phyloP scores from a whole-genome alignment of 2,113 vertebrate species.

The Neofelis nebulosa region DNA sequence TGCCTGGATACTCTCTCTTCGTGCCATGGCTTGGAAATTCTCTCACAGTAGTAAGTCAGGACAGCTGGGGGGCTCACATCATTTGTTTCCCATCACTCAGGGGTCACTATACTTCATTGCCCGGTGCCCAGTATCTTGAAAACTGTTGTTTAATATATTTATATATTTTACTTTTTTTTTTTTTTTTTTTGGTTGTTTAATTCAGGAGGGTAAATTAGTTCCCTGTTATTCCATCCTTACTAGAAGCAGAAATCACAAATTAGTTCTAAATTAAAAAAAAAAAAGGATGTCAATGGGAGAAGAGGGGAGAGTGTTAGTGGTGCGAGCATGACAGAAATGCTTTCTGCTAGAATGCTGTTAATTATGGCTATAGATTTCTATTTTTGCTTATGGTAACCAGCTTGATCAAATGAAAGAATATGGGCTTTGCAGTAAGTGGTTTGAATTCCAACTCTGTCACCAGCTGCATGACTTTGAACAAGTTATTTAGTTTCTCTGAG shows the following conservation, averaged over 20 bases:
- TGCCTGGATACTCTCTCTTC: not conserved
- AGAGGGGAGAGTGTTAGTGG: not conserved
- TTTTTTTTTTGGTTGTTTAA: not conserved
- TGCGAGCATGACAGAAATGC: not conserved
- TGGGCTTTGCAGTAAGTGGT: not conserved
- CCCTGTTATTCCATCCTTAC: not conserved
- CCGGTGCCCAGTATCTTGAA: not conserved
- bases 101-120: not conserved
- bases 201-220: not conserved
- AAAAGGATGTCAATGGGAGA: not conserved
- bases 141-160: not conserved
- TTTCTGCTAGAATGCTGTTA: not conserved
- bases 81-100: not conserved
- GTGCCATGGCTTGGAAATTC: not conserved
- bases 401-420: not conserved
- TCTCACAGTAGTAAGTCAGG: not conserved
- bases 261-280: not conserved
- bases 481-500: not conserved
- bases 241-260: not conserved
- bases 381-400: not conserved
- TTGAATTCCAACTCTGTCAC: constrained; percentile 4
- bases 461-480: not conserved
- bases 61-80: not conserved
- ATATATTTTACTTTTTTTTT: not conserved
- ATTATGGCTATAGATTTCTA: not conserved